phyloP scores from a whole-genome alignment of 1,140 invertebrate genomes.

The Tachypleus tridentatus region DNA sequence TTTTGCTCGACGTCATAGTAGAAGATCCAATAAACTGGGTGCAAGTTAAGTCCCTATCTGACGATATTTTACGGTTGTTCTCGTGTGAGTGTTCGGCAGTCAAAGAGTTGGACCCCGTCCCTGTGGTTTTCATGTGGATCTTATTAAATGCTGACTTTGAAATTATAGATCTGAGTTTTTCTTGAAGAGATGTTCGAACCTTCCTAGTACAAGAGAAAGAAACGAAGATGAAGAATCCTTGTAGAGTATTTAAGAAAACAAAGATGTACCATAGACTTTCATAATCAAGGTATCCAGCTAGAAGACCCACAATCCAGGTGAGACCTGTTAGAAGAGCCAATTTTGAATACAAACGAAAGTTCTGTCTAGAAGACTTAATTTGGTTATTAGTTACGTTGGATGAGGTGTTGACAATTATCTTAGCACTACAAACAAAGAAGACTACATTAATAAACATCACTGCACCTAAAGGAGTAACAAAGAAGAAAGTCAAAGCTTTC shows the following conservation, averaged over 20 bases:
- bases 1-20: no score
- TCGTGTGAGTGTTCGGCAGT: no score
- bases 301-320: slow-evolving; percentile 41
- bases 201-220: slow-evolving; percentile 38
- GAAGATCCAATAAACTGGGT: no score
- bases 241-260: slow-evolving; percentile 42
- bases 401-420: slow-evolving; percentile 35
- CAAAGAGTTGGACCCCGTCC: no score
- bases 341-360: slow-evolving; percentile 43
- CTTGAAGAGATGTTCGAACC: no score
- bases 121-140: no score
- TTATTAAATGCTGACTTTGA: no score
- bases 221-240: slow-evolving; percentile 46
- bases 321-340: slow-evolving; percentile 38
- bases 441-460: slow-evolving; percentile 39
- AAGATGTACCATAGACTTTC: slow-evolving; percentile 39
- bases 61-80: no score
- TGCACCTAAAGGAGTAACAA: slow-evolving; percentile 38
- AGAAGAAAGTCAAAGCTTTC: slow-evolving; percentile 40
- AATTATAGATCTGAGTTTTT: no score
- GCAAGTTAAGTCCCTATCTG: no score
- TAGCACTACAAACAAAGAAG: slow-evolving; percentile 40
- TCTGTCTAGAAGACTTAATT: slow-evolving; percentile 25
- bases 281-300: slow-evolving; percentile 28
- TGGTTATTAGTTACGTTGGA: slow-evolving; percentile 6